Evolutionary conservation across 2,888 invertebrate genomes (phyloP).

Genomic region (Cybosia mesomella): DNA sequence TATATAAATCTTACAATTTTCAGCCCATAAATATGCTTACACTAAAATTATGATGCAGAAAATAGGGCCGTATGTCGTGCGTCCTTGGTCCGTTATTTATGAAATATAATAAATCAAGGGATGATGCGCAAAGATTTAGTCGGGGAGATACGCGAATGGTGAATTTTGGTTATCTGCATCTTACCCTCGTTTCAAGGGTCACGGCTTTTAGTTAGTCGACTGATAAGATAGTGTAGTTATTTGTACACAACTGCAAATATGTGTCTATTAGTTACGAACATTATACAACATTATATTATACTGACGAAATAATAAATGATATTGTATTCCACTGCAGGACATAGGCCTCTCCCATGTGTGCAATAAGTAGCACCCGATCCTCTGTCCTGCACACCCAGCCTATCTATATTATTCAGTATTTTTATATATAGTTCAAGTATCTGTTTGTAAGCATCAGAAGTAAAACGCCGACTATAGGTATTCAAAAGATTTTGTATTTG

Average conservation of each 20-base stretch:
- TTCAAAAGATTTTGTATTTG: no score
- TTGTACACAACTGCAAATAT: conserved; percentile 2
- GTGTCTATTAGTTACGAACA: not conserved
- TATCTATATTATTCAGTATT: no score
- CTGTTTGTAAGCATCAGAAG: no score
- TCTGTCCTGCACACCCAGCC: no score
- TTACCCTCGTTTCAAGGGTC: conserved; percentile 54
- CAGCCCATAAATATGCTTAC: conserved; percentile 12
- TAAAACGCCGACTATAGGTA: no score
- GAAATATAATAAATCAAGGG: conserved; percentile 46
- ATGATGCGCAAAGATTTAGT: conserved; percentile 48
- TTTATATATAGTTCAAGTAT: no score
- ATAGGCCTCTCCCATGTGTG: no score
- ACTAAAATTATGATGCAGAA: conserved; percentile 23
- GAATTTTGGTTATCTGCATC: conserved; percentile 58
- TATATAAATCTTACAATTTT: not conserved
- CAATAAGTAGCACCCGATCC: no score
- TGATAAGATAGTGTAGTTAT: conserved; percentile 13
- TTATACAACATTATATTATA: no score
- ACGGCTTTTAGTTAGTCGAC: conserved; percentile 22
- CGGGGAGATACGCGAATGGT: conserved; percentile 35
- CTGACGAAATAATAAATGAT: no score
- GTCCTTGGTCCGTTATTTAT: conserved; percentile 38
- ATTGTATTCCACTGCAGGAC: no score
- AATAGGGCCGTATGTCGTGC: conserved; percentile 15